phyloP scores from a whole-genome alignment of 1,140 invertebrate species.

The Zaprionus camerounensis region DNA sequence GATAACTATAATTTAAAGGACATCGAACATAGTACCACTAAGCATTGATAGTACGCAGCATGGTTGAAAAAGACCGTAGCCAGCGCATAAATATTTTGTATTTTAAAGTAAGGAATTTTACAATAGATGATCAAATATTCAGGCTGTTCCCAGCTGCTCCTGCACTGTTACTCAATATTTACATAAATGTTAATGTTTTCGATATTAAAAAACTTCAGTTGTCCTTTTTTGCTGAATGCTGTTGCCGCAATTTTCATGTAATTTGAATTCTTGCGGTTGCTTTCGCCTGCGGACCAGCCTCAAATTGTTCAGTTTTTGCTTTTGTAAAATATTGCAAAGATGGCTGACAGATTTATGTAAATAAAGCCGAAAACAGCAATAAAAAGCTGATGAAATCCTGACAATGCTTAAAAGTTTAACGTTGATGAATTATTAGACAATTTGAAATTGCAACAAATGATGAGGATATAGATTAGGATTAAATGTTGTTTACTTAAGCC shows the following conservation, averaged over 20 bases:
- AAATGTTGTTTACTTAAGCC: neutral
- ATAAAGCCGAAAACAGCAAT: neutral
- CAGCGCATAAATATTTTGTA: too few relatives aligned
- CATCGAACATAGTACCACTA: too few relatives aligned
- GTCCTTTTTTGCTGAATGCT: neutral
- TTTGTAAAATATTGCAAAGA: neutral
- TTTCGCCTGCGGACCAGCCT: conserved; percentile 31
- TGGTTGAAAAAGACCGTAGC: neutral
- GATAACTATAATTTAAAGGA: neutral
- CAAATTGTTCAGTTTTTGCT: conserved; percentile 33
- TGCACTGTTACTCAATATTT: neutral
- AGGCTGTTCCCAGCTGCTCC: neutral
- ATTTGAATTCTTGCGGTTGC: conserved; percentile 64
- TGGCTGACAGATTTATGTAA: neutral
- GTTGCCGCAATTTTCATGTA: conserved; percentile 55
- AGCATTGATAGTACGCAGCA: too few relatives aligned
- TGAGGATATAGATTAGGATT: neutral
- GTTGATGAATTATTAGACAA: neutral
- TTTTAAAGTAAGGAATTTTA: neutral
- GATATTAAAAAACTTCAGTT: conserved; percentile 8
- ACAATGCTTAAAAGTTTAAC: neutral
- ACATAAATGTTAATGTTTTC: neutral
- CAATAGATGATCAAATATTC: neutral
- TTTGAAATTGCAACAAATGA: neutral
- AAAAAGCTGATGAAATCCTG: neutral